These are phyloP conservation scores for Mobula hypostoma DNA, from an alignment of 2,113 vertebrate species.

Conservation along the genomic window DNA sequence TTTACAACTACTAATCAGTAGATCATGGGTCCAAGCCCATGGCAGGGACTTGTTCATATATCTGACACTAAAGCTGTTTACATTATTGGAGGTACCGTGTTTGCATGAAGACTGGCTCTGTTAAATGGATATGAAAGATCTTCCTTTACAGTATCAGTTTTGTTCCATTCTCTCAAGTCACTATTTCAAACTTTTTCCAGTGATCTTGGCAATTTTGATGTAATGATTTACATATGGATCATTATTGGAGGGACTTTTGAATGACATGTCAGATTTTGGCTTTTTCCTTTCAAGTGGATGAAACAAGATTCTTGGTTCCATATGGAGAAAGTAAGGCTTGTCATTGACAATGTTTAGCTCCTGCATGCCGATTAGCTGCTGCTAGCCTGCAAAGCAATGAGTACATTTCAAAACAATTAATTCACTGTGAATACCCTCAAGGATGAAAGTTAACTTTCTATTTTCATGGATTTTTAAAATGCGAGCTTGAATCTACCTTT, in stretches of 20 bases:
- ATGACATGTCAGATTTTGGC: neutral
- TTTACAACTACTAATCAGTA: neutral
- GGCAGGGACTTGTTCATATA: neutral
- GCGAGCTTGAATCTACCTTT: neutral
- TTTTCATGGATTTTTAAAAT: neutral
- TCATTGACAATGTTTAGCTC: neutral
- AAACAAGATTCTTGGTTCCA: no score
- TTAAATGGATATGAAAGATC: neutral
- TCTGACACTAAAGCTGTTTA: neutral
- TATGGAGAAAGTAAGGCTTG: neutral
- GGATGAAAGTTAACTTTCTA: neutral
- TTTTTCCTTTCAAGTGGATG: neutral
- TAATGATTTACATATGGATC: neutral
- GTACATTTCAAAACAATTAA: neutral
- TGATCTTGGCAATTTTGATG: neutral
- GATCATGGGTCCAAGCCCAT: neutral
- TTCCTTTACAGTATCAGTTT: no score
- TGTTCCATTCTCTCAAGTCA: no score
- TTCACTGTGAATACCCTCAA: neutral
- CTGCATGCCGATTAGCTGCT: neutral
- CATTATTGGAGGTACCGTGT: neutral
- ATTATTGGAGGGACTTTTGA: neutral
- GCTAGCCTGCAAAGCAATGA: neutral
- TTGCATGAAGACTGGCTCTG: neutral
- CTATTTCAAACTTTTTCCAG: no score